Evolutionary conservation across 1,140 invertebrate genomes (phyloP).

Genomic region (Spodoptera frugiperda): DNA sequence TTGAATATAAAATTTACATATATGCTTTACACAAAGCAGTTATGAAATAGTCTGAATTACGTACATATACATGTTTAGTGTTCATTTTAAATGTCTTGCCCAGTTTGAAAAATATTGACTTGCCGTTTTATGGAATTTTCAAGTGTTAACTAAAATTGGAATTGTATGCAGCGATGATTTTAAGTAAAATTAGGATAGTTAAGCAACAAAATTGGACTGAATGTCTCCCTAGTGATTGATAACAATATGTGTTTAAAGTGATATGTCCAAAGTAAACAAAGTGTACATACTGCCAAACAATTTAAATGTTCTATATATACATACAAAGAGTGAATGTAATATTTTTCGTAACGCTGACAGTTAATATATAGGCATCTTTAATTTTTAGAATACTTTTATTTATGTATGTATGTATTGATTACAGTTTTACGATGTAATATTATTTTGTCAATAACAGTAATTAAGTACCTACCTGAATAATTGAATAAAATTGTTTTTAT

Average conservation of each 20-base stretch:
- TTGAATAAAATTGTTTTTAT: slow-evolving; percentile 49
- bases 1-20: background rate
- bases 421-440: slow-evolving; percentile 44
- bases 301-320: slow-evolving; percentile 46
- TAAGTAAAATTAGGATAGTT: slow-evolving; percentile 15
- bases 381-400: slow-evolving; percentile 45
- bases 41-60: slow-evolving; percentile 8
- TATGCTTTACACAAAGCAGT: background rate
- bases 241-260: slow-evolving; percentile 44
- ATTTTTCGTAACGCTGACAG: slow-evolving; percentile 51
- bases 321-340: slow-evolving; percentile 49
- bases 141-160: slow-evolving; percentile 5
- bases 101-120: background rate
- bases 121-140: background rate
- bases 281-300: slow-evolving; percentile 52
- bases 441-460: slow-evolving; percentile 42
- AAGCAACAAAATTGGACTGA: slow-evolving; percentile 45
- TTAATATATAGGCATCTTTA: slow-evolving; percentile 43
- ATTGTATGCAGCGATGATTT: slow-evolving; percentile 10
- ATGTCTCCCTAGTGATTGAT: slow-evolving; percentile 44
- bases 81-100: background rate
- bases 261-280: slow-evolving; percentile 47
- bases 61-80: background rate
- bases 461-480: slow-evolving; percentile 41
- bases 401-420: slow-evolving; percentile 39